Evolutionary conservation across 2,888 invertebrate species (phyloP).

Genomic region (Pollenia angustigena): DNA sequence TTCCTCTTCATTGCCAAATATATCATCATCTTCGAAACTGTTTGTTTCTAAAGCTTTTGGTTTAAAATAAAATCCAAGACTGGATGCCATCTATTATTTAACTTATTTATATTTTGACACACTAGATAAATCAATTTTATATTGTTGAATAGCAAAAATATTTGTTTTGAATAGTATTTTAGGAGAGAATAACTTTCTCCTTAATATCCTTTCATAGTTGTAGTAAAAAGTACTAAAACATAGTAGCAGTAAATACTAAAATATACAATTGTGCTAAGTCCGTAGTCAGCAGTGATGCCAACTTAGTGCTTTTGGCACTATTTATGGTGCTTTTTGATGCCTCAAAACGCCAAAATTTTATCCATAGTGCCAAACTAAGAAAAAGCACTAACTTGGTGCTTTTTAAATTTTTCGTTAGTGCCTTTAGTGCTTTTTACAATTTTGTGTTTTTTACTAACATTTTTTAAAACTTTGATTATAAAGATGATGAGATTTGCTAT

Average conservation of each 20-base stretch:
- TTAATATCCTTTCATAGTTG: constrained; percentile 53
- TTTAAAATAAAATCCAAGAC: constrained; percentile 59
- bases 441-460: too few relatives aligned
- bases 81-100: constrained; percentile 47
- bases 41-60: constrained; percentile 39
- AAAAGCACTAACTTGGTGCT: too few relatives aligned
- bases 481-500: too few relatives aligned
- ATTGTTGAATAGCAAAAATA: constrained; percentile 29
- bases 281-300: too few relatives aligned
- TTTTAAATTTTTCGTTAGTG: too few relatives aligned
- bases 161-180: constrained; percentile 51
- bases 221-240: not conserved
- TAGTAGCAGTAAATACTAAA: not conserved
- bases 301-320: too few relatives aligned
- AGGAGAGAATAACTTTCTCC: constrained; percentile 14
- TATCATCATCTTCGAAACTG: constrained; percentile 73
- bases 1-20: constrained; percentile 75
- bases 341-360: too few relatives aligned
- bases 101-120: not conserved
- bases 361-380: too few relatives aligned
- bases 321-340: too few relatives aligned
- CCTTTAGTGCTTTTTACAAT: too few relatives aligned
- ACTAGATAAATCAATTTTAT: constrained; percentile 50
- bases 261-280: constrained; percentile 33
- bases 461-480: too few relatives aligned